Evolutionary conservation across 2,797 vertebrate species (phyloP).

Genomic region (Takifugu rubripes): DNA sequence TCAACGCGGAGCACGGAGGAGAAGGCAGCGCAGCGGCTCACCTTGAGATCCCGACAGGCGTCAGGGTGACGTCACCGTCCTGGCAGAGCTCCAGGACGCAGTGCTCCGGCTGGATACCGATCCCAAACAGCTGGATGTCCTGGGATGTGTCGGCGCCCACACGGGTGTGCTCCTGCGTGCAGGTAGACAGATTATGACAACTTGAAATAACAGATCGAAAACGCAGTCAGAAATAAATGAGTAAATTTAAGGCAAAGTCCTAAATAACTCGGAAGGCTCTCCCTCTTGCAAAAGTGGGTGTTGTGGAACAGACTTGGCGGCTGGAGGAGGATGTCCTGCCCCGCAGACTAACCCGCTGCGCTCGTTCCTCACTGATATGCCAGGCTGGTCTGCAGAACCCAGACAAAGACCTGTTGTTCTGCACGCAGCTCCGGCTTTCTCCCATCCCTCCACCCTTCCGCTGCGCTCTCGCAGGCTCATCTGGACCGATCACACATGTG

Average conservation of each 20-base stretch:
- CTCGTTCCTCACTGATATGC: conserved; percentile 69
- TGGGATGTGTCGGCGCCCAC: conserved; percentile 96
- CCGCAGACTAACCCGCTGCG: conserved; percentile 51
- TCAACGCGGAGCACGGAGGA: neutral
- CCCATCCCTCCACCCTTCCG: conserved; percentile 44
- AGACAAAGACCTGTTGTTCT: conserved; percentile 74
- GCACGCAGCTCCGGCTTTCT: conserved; percentile 36
- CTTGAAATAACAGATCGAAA: conserved; percentile 12
- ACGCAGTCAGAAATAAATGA: conserved; percentile 1
- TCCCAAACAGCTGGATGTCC: conserved; percentile 98
- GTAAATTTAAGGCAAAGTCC: no score
- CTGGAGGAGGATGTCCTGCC: conserved; percentile 53
- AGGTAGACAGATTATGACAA: conserved; percentile 39
- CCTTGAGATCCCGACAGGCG: conserved; percentile 88
- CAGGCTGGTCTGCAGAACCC: conserved; percentile 43
- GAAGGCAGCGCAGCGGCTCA: conserved; percentile 54
- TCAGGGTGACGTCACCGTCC: conserved; percentile 89
- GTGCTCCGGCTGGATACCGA: conserved; percentile 95
- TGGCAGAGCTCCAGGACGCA: conserved; percentile 86
- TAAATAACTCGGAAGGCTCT: neutral
- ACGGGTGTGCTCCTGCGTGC: conserved; percentile 84
- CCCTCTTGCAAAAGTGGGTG: conserved; percentile 34
- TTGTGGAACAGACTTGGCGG: conserved; percentile 65
- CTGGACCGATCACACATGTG: conserved; percentile 18
- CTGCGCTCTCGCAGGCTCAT: conserved; percentile 14